Base-by-base conservation (phyloP, 1,140 invertebrate genomes). In the Drosophila fuyamai region DNA sequence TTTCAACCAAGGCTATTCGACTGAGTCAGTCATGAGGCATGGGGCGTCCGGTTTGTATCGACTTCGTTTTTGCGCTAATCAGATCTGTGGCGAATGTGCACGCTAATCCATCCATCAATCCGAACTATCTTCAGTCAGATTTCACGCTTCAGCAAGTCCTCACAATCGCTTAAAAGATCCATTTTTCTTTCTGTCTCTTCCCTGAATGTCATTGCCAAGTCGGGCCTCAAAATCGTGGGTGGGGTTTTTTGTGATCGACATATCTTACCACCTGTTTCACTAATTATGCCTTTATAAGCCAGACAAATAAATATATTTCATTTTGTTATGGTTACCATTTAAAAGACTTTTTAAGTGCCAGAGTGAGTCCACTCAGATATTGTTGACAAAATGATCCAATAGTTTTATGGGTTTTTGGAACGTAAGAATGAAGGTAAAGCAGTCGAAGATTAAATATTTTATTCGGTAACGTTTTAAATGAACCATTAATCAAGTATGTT, bases 251-350 rank as follows among this genome's bases (percentile, higher is more conserved):
- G 35, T 16, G 65, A 18, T 41, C n/a, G n/a, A 47, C 9, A 70
- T 70, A 14, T 58, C 51, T 50, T 23, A 40, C 44, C 60, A 68
- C 56, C 38, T 65, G 61, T 63, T 48, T 62, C 50, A 73, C 82
- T 83, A 88, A 88, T 88, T 89, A 79, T 88, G 76, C 56, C 84
- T 57, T 78, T 77, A 76, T 77, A 70, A 77, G 74, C 44, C 74
- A 59, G 40, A 43, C 57, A 74, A 44, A 74, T 74, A 47, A 61
- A 74, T 62, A 75, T 75, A 75, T 65, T 75, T 75, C 51, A 75
- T 56, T 75, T 75, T 75, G 71, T 76, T 76, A 50, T 68, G 70
- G 58, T 74, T 62, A 27, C 73, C 62, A 61, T 70, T 77, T 63
- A 62, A 77, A 77, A 77, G 50, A 76, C 54, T 60, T 76, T 76